These are phyloP conservation scores for Darevskia nairensis DNA, from an alignment of 2,797 vertebrate genomes.

Conservation along the genomic window DNA sequence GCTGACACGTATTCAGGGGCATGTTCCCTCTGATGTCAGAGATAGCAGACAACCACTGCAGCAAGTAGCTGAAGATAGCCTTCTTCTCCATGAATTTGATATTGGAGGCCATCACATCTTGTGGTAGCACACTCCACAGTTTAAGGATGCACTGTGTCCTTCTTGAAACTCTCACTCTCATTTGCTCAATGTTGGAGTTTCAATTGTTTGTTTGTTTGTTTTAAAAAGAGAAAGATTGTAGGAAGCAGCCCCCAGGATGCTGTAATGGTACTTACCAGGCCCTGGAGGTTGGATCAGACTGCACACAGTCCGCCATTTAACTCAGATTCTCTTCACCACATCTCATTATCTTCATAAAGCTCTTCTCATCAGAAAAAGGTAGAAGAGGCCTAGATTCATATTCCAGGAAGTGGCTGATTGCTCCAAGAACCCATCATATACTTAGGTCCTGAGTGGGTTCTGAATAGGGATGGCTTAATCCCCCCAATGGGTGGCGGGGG, in stretches of 20 bases:
- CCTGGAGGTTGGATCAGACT: slow-evolving; percentile 33
- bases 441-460: neutral
- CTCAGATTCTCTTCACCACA: neutral
- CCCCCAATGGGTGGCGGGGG: no score
- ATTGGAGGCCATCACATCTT: neutral
- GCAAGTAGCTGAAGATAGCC: neutral
- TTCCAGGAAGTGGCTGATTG: neutral
- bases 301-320: slow-evolving; percentile 67
- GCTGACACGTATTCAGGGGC: no score
- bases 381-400: neutral
- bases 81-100: neutral
- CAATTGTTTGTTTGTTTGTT: neutral
- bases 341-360: slow-evolving; percentile 29
- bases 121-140: neutral
- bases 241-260: neutral
- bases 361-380: neutral
- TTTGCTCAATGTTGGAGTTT: neutral
- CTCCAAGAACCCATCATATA: neutral
- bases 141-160: neutral
- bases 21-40: neutral
- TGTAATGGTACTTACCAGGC: slow-evolving; percentile 65
- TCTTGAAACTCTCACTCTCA: neutral
- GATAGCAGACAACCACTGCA: neutral
- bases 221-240: no score
- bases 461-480: neutral